Conservation (phyloP, 2,113 vertebrate species). For the Spheniscus mendiculus region DNA sequence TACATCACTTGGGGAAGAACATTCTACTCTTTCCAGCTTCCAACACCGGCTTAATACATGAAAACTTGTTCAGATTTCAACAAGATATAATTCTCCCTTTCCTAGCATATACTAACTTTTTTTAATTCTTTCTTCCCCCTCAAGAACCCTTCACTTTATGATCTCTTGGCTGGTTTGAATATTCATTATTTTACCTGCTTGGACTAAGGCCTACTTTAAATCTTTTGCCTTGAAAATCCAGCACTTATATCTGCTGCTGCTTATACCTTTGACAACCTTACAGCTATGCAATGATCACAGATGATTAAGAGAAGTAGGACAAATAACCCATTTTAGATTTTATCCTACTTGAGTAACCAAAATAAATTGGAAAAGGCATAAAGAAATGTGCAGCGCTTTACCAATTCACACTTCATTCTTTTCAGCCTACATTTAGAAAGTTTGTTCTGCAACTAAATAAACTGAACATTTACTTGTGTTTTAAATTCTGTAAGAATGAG, state of each 20-base stretch:
- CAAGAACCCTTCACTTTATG: not conserved
- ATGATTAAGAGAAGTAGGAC: not conserved
- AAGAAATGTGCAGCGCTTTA: not conserved
- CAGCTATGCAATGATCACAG: not conserved
- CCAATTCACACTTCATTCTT: not conserved
- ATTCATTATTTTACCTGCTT: not conserved
- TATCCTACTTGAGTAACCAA: not conserved
- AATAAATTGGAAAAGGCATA: not conserved
- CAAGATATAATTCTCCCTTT: not conserved
- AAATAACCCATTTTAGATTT: not conserved
- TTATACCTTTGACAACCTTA: not conserved
- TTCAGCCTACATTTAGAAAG: not conserved
- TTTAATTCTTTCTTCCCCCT: not conserved
- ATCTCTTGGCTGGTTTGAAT: not conserved
- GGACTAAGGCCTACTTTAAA: not conserved
- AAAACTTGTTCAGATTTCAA: not conserved
- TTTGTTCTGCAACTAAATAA: not conserved
- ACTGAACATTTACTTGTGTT: not conserved
- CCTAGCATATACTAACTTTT: not conserved
- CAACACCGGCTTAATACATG: not conserved
- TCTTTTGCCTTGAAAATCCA: not conserved
- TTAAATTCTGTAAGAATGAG: not conserved
- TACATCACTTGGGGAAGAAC: not conserved
- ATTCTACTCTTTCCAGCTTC: not conserved
- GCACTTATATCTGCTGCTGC: not conserved